These are phyloP conservation scores for Acipenser ruthenus DNA, from an alignment of 2,797 vertebrate species.

Conservation along the genomic window DNA sequence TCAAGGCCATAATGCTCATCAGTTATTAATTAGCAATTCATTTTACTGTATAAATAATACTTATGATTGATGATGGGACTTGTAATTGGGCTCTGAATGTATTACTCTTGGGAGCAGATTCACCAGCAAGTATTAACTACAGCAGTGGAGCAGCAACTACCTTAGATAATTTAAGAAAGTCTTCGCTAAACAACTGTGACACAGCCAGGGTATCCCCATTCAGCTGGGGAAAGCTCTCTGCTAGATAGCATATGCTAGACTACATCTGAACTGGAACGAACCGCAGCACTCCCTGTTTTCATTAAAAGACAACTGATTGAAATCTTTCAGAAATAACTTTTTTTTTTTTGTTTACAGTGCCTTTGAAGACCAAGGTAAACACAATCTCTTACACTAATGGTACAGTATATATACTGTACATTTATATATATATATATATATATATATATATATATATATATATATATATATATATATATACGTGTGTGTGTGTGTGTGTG, in stretches of 20 bases:
- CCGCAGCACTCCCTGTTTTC: not conserved
- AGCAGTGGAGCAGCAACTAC: constrained; percentile 65
- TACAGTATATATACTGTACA: no score
- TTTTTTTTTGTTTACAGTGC: no score
- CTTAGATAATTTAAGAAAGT: constrained; percentile 44
- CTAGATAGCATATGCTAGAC: constrained; percentile 6
- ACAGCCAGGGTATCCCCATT: constrained; percentile 37
- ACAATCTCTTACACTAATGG: no score
- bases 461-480: no score
- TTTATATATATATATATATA: no score
- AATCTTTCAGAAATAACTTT: no score
- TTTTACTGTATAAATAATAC: constrained; percentile 99
- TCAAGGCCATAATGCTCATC: constrained; percentile 98
- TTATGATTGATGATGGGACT: constrained; percentile 99
- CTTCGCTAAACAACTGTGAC: constrained; percentile 46
- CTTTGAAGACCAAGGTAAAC: no score
- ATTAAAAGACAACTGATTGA: no score
- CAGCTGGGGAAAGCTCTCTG: constrained; percentile 21
- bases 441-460: no score
- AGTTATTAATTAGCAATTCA: constrained; percentile 99
- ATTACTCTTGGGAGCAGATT: constrained; percentile 74
- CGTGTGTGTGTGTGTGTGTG: no score
- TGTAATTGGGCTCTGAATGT: constrained; percentile 93
- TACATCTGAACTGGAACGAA: constrained; percentile 2
- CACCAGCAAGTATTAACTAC: constrained; percentile 74